A percentile compares a stretch with the other conserved stretches of the same genome.
These are phyloP conservation scores for Steinernema feltiae DNA, from an alignment of 1,140 invertebrate species.

Conservation along the genomic window DNA sequence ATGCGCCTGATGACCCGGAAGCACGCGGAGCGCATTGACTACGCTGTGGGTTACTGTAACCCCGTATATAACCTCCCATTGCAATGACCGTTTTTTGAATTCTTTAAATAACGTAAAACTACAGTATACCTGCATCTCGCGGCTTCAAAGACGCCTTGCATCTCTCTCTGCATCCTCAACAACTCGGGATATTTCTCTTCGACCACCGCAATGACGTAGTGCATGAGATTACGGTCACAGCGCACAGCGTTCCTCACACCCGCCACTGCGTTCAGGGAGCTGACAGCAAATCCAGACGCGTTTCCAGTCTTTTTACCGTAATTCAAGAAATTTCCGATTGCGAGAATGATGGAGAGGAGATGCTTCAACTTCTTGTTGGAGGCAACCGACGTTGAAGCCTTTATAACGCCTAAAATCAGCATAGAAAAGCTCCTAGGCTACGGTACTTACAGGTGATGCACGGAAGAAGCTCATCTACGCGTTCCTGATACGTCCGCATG, in stretches of 20 bases:
- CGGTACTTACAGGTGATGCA: conserved; percentile 63
- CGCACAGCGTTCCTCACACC: conserved; percentile 88
- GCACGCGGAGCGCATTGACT: too few species aligned
- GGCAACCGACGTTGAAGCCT: conserved; percentile 79
- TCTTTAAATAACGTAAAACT: conserved; percentile 22
- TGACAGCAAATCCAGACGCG: conserved; percentile 79
- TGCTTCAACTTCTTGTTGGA: conserved; percentile 68
- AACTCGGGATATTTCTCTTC: conserved; percentile 68
- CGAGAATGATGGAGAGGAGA: conserved; percentile 82
- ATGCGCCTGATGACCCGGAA: too few species aligned
- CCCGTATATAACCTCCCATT: too few species aligned
- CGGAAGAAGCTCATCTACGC: conserved; percentile 76
- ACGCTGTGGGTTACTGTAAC: too few species aligned
- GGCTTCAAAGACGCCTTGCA: conserved; percentile 79
- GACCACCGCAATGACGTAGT: conserved; percentile 82
- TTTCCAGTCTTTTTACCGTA: conserved; percentile 80
- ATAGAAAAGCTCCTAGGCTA: conserved; percentile 9
- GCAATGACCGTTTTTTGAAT: too few species aligned
- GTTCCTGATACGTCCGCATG: conserved; percentile 85
- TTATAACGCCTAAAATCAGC: conserved; percentile 72
- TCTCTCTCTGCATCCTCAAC: conserved; percentile 77
- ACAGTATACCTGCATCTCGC: conserved; percentile 74
- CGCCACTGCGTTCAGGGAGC: conserved; percentile 79
- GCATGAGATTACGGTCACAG: conserved; percentile 84
- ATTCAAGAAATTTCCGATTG: conserved; percentile 83